Evolutionary conservation across 2,113 vertebrate species (phyloP).

Genomic region (Cheirogaleus medius): DNA sequence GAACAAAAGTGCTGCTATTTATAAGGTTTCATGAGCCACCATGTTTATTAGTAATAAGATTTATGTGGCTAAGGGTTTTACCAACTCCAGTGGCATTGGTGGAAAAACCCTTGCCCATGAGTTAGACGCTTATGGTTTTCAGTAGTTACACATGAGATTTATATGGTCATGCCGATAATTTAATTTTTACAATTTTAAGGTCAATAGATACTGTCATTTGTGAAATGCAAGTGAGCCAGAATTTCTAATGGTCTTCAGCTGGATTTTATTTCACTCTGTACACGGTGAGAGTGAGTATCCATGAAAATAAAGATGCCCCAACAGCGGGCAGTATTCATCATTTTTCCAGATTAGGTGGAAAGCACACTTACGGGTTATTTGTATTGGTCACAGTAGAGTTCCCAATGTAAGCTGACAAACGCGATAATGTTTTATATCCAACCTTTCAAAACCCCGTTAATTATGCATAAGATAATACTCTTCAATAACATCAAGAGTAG

Average conservation of each 20-base stretch:
- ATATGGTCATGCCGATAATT: constrained; percentile 32
- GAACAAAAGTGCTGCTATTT: background rate
- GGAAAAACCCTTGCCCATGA: background rate
- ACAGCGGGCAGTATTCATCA: background rate
- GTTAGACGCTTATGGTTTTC: background rate
- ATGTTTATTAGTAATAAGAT: background rate
- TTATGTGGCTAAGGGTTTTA: background rate
- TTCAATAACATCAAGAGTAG: constrained; percentile 48
- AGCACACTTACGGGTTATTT: constrained; percentile 7
- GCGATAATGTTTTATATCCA: constrained; percentile 46
- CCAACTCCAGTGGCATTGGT: background rate
- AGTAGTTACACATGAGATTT: constrained; percentile 27
- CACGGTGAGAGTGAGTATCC: background rate
- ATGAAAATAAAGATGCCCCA: constrained; percentile 40
- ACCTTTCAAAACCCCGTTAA: constrained; percentile 67
- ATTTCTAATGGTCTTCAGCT: constrained; percentile 26
- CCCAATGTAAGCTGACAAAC: constrained; percentile 51
- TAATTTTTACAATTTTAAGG: constrained; percentile 62
- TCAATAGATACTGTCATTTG: background rate
- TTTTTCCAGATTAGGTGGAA: constrained; percentile 20
- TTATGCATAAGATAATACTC: constrained; percentile 65
- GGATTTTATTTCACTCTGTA: constrained; percentile 22
- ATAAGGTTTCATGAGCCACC: background rate
- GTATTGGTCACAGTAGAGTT: constrained; percentile 31
- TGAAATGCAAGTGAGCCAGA: constrained; percentile 41